A percentile compares a stretch with the other conserved stretches of the same genome.
Conservation (phyloP, 2,113 vertebrate genomes). For the Zeus faber region DNA sequence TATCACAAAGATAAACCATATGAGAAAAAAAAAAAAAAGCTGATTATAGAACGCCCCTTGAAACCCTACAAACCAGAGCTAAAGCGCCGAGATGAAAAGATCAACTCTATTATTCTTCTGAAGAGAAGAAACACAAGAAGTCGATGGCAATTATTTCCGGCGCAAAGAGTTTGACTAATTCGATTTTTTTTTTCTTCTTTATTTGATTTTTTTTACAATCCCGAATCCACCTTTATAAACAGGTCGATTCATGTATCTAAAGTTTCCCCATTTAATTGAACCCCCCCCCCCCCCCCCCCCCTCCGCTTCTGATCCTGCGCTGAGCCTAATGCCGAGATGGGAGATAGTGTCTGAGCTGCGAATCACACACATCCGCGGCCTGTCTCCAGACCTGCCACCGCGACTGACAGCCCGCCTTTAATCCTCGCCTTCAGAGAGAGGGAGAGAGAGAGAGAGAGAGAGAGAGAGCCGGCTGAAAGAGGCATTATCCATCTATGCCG, state of each 20-base stretch:
- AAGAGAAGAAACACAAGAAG: too few species aligned
- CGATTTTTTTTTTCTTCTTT: too few species aligned
- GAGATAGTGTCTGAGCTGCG: constrained; percentile 63
- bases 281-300: too few species aligned
- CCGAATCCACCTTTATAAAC: constrained; percentile 18
- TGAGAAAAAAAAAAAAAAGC: too few species aligned
- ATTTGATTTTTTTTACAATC: constrained; percentile 46
- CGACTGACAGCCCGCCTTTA: constrained; percentile 74
- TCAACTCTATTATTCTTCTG: background rate
- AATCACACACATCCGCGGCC: constrained; percentile 58
- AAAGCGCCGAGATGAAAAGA: constrained; percentile 3
- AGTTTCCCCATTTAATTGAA: constrained; percentile 59
- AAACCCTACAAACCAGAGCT: constrained; percentile 15
- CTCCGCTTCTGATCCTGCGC: constrained; percentile 54
- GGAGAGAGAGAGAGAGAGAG: constrained; percentile 62
- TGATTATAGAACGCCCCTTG: constrained; percentile 1
- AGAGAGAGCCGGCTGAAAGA: too few species aligned
- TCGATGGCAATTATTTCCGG: constrained; percentile 46
- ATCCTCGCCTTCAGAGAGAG: constrained; percentile 70
- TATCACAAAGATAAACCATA: background rate
- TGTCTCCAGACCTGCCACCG: constrained; percentile 61
- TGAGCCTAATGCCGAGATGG: constrained; percentile 66
- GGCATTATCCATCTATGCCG: too few species aligned
- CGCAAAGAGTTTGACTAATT: constrained; percentile 33
- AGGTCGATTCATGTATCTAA: constrained; percentile 38